phyloP scores from a whole-genome alignment of 2,797 vertebrate species.

The Enteromius anoplus region DNA sequence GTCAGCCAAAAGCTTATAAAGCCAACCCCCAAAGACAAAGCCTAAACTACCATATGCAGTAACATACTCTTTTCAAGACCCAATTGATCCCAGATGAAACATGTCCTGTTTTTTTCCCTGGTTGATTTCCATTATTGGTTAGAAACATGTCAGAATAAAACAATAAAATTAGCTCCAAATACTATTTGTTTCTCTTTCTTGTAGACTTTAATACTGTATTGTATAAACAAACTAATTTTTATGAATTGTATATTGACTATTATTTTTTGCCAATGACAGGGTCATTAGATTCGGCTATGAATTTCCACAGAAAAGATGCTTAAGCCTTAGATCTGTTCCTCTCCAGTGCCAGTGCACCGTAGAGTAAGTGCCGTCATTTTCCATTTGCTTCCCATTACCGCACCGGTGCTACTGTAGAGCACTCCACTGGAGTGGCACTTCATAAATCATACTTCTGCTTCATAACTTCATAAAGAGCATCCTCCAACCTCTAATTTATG shows the following conservation, averaged over 20 bases:
- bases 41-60: not conserved
- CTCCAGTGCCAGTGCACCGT: not conserved
- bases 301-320: not conserved
- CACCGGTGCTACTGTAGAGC: conserved; percentile 12
- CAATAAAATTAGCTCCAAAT: not conserved
- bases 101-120: not conserved
- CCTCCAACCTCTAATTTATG: conserved; percentile 67
- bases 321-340: conserved; percentile 14
- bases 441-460: conserved; percentile 56
- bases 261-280: not conserved
- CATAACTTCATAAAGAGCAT: conserved; percentile 67
- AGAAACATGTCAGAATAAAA: not conserved
- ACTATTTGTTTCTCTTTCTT: not conserved
- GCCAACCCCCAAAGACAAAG: not conserved
- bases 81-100: not conserved
- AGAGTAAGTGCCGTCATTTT: conserved; percentile 34
- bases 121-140: not conserved
- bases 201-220: not conserved
- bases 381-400: conserved; percentile 38
- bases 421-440: conserved; percentile 45
- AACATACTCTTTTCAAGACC: not conserved
- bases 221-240: not conserved
- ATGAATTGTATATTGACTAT: not conserved
- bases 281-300: not conserved
- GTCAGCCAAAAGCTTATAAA: not conserved